phyloP scores from a whole-genome alignment of 2,797 vertebrate species.

The Varecia variegata region DNA sequence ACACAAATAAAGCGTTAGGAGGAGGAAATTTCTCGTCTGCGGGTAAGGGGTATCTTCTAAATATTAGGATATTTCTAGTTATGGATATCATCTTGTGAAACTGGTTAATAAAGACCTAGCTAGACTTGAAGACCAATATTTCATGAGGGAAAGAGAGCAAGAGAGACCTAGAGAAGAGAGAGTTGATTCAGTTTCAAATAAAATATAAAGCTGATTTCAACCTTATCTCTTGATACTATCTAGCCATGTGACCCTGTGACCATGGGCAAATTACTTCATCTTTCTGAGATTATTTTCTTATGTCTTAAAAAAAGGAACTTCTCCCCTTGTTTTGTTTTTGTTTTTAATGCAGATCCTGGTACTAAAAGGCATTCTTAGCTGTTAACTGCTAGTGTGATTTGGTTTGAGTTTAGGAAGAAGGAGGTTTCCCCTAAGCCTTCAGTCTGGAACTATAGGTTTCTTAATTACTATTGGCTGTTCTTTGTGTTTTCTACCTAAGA shows the following conservation, averaged over 20 bases:
- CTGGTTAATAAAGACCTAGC: neutral
- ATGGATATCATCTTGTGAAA: neutral
- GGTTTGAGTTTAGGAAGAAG: neutral
- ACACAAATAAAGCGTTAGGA: too few species aligned
- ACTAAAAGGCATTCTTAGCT: neutral
- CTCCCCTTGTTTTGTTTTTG: neutral
- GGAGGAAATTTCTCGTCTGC: neutral
- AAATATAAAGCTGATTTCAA: neutral
- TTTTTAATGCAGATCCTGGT: neutral
- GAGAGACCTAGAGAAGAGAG: neutral
- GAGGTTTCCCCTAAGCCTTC: neutral
- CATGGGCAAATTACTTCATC: neutral
- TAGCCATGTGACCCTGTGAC: neutral
- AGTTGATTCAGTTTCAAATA: neutral
- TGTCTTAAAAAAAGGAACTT: neutral
- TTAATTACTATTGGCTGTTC: neutral
- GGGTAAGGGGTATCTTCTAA: neutral
- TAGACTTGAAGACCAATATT: neutral
- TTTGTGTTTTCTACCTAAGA: neutral
- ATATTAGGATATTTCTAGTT: neutral
- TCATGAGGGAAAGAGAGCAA: neutral
- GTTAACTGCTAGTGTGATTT: neutral
- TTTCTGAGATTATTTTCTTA: neutral
- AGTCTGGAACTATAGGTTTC: neutral
- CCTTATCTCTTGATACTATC: neutral